phyloP scores from a whole-genome alignment of 92 coral and sea anemone species.

The Palythoa heliodiscus region DNA sequence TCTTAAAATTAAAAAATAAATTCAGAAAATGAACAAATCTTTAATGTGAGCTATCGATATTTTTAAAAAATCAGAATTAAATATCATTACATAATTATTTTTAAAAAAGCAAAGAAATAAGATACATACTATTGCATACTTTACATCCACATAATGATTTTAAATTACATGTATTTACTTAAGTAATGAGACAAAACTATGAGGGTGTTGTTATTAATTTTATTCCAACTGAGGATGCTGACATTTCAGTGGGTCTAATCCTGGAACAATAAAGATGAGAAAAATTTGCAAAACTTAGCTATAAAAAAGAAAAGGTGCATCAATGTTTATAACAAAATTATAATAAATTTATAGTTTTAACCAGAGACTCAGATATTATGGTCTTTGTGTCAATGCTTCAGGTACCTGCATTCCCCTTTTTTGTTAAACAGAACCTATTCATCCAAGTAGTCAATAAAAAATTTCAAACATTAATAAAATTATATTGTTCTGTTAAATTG shows the following conservation, averaged over 20 bases:
- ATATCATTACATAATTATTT: not conserved
- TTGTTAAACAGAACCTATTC: constrained; percentile 6
- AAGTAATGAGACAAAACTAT: too few relatives aligned
- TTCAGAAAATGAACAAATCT: not conserved
- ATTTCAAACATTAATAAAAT: not conserved
- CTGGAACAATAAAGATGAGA: too few relatives aligned
- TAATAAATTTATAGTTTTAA: too few relatives aligned
- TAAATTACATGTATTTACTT: too few relatives aligned
- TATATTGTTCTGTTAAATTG: too few relatives aligned
- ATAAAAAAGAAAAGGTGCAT: too few relatives aligned
- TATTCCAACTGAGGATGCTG: not conserved
- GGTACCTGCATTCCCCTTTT: constrained; percentile 23
- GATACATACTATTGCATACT: too few relatives aligned
- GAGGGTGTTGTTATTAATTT: too few relatives aligned
- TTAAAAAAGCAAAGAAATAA: not conserved
- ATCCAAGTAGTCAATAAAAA: not conserved
- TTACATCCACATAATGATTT: too few relatives aligned
- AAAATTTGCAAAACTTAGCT: too few relatives aligned
- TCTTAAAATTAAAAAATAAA: not conserved
- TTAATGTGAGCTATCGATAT: not conserved
- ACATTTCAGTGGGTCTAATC: not conserved
- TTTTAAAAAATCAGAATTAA: not conserved
- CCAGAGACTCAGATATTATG: not conserved
- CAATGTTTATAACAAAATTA: too few relatives aligned
- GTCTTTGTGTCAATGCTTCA: not conserved